Evolutionary conservation across 2,888 invertebrate species (phyloP).

Genomic region (Dasysyrphus tricinctus): DNA sequence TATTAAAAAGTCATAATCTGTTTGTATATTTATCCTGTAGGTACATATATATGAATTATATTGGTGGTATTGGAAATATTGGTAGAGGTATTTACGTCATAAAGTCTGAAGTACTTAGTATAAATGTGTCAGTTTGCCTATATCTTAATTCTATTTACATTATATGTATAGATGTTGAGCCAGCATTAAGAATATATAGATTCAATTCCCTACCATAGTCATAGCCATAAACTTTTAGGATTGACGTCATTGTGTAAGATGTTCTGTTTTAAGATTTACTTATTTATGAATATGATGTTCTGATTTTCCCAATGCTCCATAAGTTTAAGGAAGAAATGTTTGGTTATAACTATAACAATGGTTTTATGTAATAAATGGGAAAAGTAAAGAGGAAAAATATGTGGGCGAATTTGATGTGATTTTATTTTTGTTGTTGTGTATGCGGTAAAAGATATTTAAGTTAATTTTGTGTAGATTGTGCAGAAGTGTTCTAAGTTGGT

Average conservation of each 20-base stretch:
- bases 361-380: neutral
- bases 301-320: constrained; percentile 9
- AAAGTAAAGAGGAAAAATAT: neutral
- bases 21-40: too few species aligned
- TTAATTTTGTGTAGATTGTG: too few species aligned
- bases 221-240: neutral
- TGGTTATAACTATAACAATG: neutral
- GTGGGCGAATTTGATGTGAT: neutral
- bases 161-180: neutral
- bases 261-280: constrained; percentile 13
- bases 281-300: constrained; percentile 39
- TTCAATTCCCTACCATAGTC: too few species aligned
- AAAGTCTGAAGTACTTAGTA: neutral
- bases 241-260: constrained; percentile 39
- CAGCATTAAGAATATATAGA: too few species aligned
- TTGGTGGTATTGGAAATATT: neutral
- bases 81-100: neutral
- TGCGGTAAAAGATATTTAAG: too few species aligned
- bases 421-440: neutral
- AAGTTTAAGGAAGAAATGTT: neutral
- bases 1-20: neutral
- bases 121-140: constrained; percentile 11
- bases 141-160: neutral
- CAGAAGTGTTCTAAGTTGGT: too few species aligned
- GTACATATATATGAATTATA: neutral